phyloP scores from a whole-genome alignment of 1,140 invertebrate species.

The Drosophila kepulauana region DNA sequence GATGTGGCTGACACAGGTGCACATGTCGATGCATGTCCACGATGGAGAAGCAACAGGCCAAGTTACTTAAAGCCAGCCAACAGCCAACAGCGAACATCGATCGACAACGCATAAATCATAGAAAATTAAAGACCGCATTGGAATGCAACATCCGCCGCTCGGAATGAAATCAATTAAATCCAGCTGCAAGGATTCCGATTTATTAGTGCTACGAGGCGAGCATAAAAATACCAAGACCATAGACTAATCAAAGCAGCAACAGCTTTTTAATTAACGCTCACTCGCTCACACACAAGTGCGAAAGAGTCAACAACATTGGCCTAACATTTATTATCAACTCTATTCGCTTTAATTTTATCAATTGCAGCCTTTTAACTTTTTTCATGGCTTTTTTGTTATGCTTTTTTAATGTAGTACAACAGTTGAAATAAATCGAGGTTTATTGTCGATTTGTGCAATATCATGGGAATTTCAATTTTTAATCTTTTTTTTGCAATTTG shows the following conservation, averaged over 20 bases:
- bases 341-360: background rate
- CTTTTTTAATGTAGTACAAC: background rate
- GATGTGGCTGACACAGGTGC: slow-evolving; percentile 70
- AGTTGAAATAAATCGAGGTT: background rate
- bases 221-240: background rate
- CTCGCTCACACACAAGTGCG: background rate
- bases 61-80: slow-evolving; percentile 45
- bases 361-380: background rate
- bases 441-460: background rate
- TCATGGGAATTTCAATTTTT: too few species aligned
- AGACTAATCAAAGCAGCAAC: background rate
- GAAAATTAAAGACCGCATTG: slow-evolving; percentile 66
- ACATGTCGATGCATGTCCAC: slow-evolving; percentile 54
- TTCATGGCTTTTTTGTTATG: background rate
- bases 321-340: too few species aligned
- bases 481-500: too few species aligned
- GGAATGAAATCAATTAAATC: slow-evolving; percentile 46
- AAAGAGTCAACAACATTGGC: background rate
- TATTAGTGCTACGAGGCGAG: background rate
- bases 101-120: slow-evolving; percentile 68
- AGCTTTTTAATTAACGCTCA: slow-evolving; percentile 15
- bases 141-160: slow-evolving; percentile 46
- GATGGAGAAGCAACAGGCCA: slow-evolving; percentile 35
- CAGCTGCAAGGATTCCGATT: slow-evolving; percentile 10
- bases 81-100: background rate